Evolutionary conservation across 2,888 invertebrate genomes (phyloP).

Genomic region (Acanthosoma haemorrhoidale): DNA sequence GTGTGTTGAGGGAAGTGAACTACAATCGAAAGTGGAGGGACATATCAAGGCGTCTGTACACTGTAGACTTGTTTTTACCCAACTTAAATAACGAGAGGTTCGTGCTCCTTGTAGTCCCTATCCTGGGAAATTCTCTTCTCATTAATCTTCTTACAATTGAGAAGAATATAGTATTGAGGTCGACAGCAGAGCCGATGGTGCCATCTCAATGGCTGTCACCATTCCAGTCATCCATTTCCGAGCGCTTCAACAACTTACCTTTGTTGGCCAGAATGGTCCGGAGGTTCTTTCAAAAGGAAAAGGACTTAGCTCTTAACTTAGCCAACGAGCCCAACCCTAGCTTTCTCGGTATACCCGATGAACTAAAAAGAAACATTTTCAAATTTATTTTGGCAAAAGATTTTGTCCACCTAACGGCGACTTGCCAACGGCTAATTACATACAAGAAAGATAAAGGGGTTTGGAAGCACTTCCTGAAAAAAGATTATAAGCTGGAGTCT

Average conservation of each 20-base stretch:
- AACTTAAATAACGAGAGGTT: not conserved
- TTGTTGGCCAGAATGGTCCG: not conserved
- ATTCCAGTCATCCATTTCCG: not conserved
- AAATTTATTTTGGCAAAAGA: not conserved
- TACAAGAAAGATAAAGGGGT: not conserved
- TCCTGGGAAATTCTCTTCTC: not conserved
- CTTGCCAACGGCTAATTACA: not conserved
- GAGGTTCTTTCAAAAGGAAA: conserved; percentile 9
- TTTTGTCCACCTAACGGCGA: not conserved
- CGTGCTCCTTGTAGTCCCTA: not conserved
- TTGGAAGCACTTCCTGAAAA: conserved; percentile 9
- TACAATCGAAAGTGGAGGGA: not conserved
- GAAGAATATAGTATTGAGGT: not conserved
- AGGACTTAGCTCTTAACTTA: not conserved
- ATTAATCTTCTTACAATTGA: conserved; percentile 6
- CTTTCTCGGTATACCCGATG: conserved; percentile 1
- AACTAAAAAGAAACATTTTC: not conserved
- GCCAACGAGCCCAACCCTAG: not conserved
- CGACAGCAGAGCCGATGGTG: not conserved
- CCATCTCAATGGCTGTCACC: not conserved
- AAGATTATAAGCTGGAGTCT: not conserved
- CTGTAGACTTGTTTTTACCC: not conserved
- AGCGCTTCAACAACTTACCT: conserved; percentile 13
- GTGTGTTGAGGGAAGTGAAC: not conserved
- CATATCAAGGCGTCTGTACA: not conserved